phyloP scores from a whole-genome alignment of 2,888 invertebrate genomes.

The Caenorhabditis sp. region DNA sequence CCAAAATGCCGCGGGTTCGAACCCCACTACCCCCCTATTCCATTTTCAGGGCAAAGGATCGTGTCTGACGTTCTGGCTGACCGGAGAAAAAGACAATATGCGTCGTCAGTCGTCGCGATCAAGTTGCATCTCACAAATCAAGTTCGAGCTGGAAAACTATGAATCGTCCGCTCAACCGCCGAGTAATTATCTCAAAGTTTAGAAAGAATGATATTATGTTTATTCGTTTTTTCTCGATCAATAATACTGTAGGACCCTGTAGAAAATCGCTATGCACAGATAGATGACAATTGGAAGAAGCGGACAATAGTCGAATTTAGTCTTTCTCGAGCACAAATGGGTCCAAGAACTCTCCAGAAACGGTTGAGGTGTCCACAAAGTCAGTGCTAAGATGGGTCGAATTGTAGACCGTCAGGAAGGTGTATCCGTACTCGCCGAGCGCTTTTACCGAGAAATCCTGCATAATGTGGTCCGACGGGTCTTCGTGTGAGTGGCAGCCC shows the following conservation, averaged over 20 bases:
- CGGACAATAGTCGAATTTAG: background rate
- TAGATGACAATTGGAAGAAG: too few species aligned
- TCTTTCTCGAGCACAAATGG: constrained; percentile 33
- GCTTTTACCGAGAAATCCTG: constrained; percentile 43
- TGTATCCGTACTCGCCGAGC: constrained; percentile 59
- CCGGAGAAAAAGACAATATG: constrained; percentile 47
- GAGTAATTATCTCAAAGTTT: constrained; percentile 33
- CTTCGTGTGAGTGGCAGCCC: constrained; percentile 48
- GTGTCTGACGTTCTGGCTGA: constrained; percentile 62
- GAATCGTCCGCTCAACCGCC: too few species aligned
- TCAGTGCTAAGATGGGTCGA: constrained; percentile 47
- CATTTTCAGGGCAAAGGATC: constrained; percentile 65
- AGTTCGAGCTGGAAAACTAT: constrained; percentile 35
- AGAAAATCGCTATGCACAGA: too few species aligned
- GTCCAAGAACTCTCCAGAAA: constrained; percentile 31
- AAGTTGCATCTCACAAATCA: constrained; percentile 48
- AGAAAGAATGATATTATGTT: background rate
- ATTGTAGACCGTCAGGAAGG: constrained; percentile 44
- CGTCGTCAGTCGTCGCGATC: constrained; percentile 27
- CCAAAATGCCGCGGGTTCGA: too few species aligned
- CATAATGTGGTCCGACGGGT: constrained; percentile 32
- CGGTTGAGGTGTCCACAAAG: constrained; percentile 47
- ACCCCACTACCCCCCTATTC: too few species aligned
- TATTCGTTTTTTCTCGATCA: too few species aligned
- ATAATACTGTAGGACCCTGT: too few species aligned